Percentiles rank a stretch among this genome's conserved stretches.
phyloP scores from a whole-genome alignment of 2,797 vertebrate species.

The Periparus ater region DNA sequence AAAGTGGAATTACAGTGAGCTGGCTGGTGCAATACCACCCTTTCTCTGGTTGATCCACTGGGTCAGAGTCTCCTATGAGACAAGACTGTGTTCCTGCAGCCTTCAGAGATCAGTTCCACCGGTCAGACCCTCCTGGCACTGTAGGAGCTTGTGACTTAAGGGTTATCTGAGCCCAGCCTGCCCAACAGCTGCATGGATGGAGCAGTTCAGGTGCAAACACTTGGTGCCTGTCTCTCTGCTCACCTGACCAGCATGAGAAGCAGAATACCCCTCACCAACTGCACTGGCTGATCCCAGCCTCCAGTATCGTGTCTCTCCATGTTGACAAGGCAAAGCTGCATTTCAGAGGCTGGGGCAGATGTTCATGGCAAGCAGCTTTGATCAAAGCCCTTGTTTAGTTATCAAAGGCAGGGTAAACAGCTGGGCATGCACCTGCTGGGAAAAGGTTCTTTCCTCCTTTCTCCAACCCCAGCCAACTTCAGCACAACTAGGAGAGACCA shows the following conservation, averaged over 20 bases:
- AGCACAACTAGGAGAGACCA: neutral
- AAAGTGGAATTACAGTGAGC: neutral
- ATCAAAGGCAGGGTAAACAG: neutral
- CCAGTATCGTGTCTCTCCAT: neutral
- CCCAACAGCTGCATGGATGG: fast-evolving
- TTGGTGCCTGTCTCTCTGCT: neutral
- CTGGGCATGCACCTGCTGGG: neutral
- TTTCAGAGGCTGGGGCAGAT: neutral
- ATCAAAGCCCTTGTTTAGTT: neutral
- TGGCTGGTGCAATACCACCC: neutral
- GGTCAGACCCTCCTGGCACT: neutral
- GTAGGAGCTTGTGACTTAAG: neutral
- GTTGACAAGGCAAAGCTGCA: neutral
- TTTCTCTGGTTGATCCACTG: fast-evolving
- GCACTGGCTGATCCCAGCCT: neutral
- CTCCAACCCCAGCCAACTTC: neutral
- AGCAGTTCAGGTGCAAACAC: neutral
- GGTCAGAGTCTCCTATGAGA: neutral
- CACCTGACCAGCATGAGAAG: fast-evolving
- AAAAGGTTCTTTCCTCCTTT: neutral
- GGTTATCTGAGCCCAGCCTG: neutral
- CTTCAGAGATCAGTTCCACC: fast-evolving
- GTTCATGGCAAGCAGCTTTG: neutral
- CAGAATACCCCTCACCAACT: neutral
- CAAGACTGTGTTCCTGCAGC: neutral